A percentile compares a stretch with the other conserved stretches of the same genome.
phyloP scores from a whole-genome alignment of 2,888 invertebrate genomes.

The Syrista parreyssii region DNA sequence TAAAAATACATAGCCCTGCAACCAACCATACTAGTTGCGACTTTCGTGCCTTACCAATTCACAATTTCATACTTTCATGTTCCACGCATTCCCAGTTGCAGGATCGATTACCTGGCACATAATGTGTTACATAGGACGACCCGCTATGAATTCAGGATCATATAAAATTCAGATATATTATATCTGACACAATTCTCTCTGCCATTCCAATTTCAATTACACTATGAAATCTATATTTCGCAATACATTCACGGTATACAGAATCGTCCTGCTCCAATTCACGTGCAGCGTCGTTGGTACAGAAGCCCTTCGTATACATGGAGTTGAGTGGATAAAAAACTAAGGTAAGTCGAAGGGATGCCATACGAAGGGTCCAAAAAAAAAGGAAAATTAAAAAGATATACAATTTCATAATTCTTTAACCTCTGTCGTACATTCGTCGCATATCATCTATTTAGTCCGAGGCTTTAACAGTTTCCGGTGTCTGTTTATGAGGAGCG shows the following conservation, averaged over 20 bases:
- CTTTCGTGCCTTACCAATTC: not conserved
- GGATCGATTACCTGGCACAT: not conserved
- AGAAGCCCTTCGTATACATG: not conserved
- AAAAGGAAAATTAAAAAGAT: not conserved
- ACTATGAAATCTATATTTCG: not conserved
- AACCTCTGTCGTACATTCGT: not conserved
- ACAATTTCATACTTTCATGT: not conserved
- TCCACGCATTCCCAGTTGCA: not conserved
- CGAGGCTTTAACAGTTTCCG: not conserved
- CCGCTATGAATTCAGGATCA: not conserved
- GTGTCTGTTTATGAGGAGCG: slow-evolving; percentile 13
- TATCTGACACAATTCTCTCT: too few species aligned
- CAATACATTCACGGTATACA: not conserved
- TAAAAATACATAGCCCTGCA: not conserved
- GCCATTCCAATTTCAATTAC: not conserved
- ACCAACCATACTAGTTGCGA: not conserved
- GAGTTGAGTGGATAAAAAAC: not conserved
- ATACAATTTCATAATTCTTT: not conserved
- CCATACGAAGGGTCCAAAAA: not conserved
- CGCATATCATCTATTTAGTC: not conserved
- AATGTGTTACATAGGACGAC: not conserved
- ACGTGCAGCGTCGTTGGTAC: not conserved
- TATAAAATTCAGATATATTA: not conserved
- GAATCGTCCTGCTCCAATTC: not conserved
- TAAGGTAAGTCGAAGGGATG: not conserved